Conservation (phyloP, 1,140 invertebrate species). For the Odontomachus brunneus region DNA sequence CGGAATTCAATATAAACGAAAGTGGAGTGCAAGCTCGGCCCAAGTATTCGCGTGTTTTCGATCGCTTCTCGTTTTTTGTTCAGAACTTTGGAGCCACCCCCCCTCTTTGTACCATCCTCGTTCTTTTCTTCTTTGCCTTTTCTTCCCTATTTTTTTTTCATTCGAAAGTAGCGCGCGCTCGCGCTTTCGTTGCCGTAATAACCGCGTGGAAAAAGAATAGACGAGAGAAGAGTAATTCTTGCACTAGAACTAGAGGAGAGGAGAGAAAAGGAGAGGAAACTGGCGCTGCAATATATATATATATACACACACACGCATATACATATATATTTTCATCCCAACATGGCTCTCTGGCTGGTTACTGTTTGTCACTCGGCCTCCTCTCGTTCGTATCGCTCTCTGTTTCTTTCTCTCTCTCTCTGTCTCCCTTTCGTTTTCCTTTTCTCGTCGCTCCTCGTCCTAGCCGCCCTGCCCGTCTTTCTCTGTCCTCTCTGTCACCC, state of each 20-base stretch:
- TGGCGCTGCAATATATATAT: slow-evolving; percentile 50
- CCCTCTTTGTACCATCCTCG: neutral
- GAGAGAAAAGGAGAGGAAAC: slow-evolving; percentile 26
- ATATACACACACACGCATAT: neutral
- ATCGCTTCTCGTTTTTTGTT: slow-evolving; percentile 60
- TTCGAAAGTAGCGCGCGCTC: slow-evolving; percentile 58
- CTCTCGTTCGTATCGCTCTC: slow-evolving; percentile 55
- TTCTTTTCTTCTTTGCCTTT: neutral
- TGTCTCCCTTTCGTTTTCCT: neutral
- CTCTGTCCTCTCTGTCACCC: too few species aligned
- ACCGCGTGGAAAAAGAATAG: slow-evolving; percentile 69
- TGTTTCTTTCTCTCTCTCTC: neutral
- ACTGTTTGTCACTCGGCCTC: slow-evolving; percentile 67
- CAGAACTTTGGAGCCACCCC: slow-evolving; percentile 50
- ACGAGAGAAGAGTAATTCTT: slow-evolving; percentile 65
- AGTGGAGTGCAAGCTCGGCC: slow-evolving; percentile 46
- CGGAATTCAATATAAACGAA: slow-evolving; percentile 61
- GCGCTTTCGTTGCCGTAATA: slow-evolving; percentile 64
- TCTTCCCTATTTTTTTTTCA: slow-evolving; percentile 55
- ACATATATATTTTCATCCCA: slow-evolving; percentile 45
- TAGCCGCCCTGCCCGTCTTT: too few species aligned
- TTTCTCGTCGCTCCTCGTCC: too few species aligned
- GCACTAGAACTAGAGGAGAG: neutral
- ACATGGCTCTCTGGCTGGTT: slow-evolving; percentile 36
- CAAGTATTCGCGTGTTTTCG: slow-evolving; percentile 66